Conservation (phyloP, 2,797 vertebrate genomes). For the Chelidonichthys spinosus region DNA sequence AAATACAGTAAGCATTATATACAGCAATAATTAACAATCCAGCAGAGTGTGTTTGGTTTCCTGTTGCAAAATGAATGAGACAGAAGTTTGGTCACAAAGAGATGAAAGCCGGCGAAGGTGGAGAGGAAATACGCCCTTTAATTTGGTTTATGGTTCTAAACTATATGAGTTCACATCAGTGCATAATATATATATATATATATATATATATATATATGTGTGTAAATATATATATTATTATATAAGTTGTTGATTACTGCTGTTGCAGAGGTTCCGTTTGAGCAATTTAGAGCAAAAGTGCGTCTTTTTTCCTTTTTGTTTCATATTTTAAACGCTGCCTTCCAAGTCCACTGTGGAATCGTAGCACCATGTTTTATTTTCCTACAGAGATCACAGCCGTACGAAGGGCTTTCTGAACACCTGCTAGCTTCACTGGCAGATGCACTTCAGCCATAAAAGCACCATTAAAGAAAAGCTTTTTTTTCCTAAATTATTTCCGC, state of each 20-base stretch:
- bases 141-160: constrained; percentile 25
- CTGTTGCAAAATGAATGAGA: background rate
- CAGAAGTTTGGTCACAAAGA: constrained; percentile 43
- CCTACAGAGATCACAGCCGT: background rate
- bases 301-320: constrained; percentile 18
- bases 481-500: background rate
- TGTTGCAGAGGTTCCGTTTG: constrained; percentile 29
- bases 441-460: background rate
- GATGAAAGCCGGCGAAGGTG: constrained; percentile 22
- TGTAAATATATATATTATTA: background rate
- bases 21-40: constrained; percentile 68
- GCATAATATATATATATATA: constrained; percentile 64
- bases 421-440: background rate
- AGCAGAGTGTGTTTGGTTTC: constrained; percentile 36
- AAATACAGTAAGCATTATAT: constrained; percentile 69
- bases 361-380: constrained; percentile 50
- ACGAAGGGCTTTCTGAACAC: background rate
- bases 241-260: constrained; percentile 9
- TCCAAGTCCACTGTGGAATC: constrained; percentile 29
- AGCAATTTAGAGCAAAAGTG: constrained; percentile 50
- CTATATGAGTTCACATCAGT: constrained; percentile 72
- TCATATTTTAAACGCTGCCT: constrained; percentile 17
- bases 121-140: constrained; percentile 9
- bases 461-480: background rate
- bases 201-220: constrained; percentile 8